Conservation (phyloP, 2,888 invertebrate species). For the Melinopterus prodromus region DNA sequence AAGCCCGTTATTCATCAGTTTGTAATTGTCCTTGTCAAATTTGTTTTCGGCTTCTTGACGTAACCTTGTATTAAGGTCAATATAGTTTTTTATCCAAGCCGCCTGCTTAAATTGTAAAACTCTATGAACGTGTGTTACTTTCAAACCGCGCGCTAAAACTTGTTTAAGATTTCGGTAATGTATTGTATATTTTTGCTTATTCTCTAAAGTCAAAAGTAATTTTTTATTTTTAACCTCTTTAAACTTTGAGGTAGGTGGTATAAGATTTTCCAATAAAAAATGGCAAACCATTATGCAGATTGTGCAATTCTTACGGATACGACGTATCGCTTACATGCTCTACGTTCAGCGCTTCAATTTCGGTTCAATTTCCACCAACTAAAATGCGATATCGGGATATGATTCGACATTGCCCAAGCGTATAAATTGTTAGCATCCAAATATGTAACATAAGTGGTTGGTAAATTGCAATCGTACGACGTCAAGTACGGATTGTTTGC, state of each 20-base stretch:
- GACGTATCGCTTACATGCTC: constrained; percentile 5
- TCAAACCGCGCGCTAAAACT: constrained; percentile 48
- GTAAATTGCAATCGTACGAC: constrained; percentile 46
- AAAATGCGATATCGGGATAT: constrained; percentile 22
- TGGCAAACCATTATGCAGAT: constrained; percentile 49
- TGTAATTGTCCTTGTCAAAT: constrained; percentile 43
- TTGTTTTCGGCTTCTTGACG: constrained; percentile 26
- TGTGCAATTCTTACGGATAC: constrained; percentile 44
- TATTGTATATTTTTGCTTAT: constrained; percentile 37
- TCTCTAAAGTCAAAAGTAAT: constrained; percentile 44
- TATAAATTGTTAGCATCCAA: constrained; percentile 51
- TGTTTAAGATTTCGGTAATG: constrained; percentile 51
- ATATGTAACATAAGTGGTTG: constrained; percentile 47
- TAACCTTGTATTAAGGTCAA: constrained; percentile 38
- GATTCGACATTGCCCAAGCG: constrained; percentile 44
- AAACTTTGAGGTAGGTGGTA: constrained; percentile 36
- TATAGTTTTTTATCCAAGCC: constrained; percentile 53
- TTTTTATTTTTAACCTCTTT: constrained; percentile 41
- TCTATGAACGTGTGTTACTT: constrained; percentile 48
- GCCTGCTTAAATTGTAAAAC: constrained; percentile 51
- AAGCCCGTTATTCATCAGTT: constrained; percentile 53
- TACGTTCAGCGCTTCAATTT: constrained; percentile 27
- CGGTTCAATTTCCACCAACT: background rate
- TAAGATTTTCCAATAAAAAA: constrained; percentile 45
- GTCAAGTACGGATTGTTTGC: constrained; percentile 55